These are phyloP conservation scores for Falco berigora DNA, from an alignment of 2,797 vertebrate genomes.

Conservation along the genomic window DNA sequence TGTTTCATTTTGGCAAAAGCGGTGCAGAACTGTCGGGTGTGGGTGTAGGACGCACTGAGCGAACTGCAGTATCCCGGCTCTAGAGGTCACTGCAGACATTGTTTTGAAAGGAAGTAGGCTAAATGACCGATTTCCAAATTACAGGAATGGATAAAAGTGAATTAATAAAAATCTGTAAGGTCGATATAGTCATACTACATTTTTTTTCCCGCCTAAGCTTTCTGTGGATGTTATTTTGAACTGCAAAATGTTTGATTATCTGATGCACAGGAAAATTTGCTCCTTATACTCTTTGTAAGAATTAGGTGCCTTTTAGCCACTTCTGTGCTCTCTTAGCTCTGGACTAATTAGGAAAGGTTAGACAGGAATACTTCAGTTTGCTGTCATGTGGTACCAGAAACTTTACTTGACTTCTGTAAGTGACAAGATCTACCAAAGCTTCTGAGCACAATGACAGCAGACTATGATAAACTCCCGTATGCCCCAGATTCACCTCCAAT, in stretches of 20 bases:
- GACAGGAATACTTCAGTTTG: not conserved
- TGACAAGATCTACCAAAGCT: not conserved
- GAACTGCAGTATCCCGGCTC: not conserved
- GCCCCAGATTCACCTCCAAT: not conserved
- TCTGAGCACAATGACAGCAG: not conserved
- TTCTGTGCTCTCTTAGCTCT: not conserved
- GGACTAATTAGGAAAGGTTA: not conserved
- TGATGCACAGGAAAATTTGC: not conserved
- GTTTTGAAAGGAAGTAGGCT: not conserved
- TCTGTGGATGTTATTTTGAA: not conserved
- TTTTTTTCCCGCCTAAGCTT: not conserved
- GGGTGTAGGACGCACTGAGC: not conserved
- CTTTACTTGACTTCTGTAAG: not conserved
- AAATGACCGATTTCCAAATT: not conserved
- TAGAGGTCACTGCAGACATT: constrained; percentile 52
- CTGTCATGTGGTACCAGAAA: not conserved
- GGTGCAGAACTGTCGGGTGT: not conserved
- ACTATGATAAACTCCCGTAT: not conserved
- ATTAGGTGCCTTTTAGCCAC: not conserved
- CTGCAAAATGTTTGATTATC: not conserved
- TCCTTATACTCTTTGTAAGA: not conserved
- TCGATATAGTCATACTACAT: not conserved
- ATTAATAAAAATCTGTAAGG: not conserved
- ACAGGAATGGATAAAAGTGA: not conserved
- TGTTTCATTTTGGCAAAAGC: not conserved